Conservation (phyloP, 2,113 vertebrate species). For the Thomomys bottae region DNA sequence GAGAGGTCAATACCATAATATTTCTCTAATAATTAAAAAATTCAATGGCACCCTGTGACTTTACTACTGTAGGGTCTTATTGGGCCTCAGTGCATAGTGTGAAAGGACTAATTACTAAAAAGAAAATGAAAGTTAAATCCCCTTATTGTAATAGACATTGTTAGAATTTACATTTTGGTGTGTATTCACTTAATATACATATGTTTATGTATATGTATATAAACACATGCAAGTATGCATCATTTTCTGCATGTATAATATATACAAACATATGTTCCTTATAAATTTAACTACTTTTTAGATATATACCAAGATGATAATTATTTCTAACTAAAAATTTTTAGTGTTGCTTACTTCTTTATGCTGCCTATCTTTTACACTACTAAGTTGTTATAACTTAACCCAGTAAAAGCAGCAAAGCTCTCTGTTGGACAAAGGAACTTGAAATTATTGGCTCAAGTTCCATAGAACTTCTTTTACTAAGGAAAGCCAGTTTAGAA, state of each 20-base stretch:
- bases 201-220: not conserved
- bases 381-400: not conserved
- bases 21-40: not conserved
- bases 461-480: not conserved
- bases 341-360: not conserved
- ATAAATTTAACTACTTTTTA: constrained; percentile 34
- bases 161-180: not conserved
- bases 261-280: not conserved
- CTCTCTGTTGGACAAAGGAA: constrained; percentile 14
- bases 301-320: not conserved
- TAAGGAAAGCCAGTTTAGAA: constrained; percentile 2
- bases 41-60: not conserved
- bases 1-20: not conserved
- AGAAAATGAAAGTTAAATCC: not conserved
- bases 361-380: not conserved
- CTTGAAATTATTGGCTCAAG: not conserved
- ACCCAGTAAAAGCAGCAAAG: not conserved
- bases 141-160: not conserved
- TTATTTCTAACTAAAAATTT: not conserved
- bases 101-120: not conserved
- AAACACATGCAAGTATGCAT: not conserved
- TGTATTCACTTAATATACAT: not conserved
- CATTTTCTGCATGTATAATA: not conserved
- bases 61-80: not conserved
- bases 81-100: not conserved